Base-by-base conservation (phyloP, 2,113 vertebrate species). In the Picathartes gymnocephalus region DNA sequence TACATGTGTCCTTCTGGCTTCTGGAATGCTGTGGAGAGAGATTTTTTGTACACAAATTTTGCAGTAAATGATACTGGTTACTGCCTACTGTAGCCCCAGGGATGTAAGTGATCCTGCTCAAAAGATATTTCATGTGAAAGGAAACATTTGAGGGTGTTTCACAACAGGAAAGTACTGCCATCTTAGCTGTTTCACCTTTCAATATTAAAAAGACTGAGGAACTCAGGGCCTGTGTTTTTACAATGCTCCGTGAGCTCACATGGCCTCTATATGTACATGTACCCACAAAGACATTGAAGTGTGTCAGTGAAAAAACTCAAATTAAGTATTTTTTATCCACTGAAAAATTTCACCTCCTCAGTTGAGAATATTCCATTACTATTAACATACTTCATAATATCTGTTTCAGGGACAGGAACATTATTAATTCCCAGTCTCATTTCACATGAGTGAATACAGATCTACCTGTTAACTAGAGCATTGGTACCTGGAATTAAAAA, bases 181-280 rank as follows among this genome's bases (percentile, higher is more conserved):
- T 25, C 11, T 66, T 60, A 56, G 15, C 21, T 78, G n/a, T 57
- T 79, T 89, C 45, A 64, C 18, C 4, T 72, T 86, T 51, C 33
- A 57, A 0, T 39, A 60, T 81, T 7, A 53, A 78, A 70, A 76
- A 53, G 65, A 50, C 17, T 1, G 21, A 5, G 7, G 57, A 71
- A 35, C 25, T 89, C 40, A 48, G 31, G 39, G 30, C 18, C 30
- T 24, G 19, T 77, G 35, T 62, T 93, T 91, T 73, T 8, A n/a
- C 27, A 68, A 1, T 56, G 17, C 15, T 74, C 19, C 0, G 0
- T 40, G 39, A 64, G 17, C 44, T 74, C 22, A 4, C 0, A 1
- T 64, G 48, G 19, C 31, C 4, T 64, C 66, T 42, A 17, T 25
- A 30, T 8, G 10, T 42, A 27, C 14, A 4, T 13, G 19, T 30